Evolutionary conservation across 1,140 invertebrate species (phyloP), one percentile per base, ranked within the genome.

Genomic region (Nephila pilipes): DNA sequence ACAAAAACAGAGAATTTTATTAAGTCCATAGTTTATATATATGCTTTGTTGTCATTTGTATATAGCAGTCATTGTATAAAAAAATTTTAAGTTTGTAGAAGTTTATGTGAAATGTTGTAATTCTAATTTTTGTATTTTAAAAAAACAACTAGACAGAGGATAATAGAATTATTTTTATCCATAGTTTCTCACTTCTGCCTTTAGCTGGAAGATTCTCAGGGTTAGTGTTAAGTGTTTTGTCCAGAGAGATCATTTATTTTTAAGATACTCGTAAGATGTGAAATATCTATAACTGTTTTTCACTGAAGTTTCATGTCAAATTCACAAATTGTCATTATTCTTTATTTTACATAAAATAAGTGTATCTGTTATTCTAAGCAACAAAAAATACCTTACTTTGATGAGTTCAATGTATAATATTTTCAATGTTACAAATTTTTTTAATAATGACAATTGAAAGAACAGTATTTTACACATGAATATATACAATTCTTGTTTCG

Each of bases 51-150:
- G 69, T 75, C 69, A 75, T 75, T 75, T 75, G 69, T 75, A 75
- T 32, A 75, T 75, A 75, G 32, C 29, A 75, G 29, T 75, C 69
- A 75, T 75, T 75, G 29, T 75, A 29, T 75, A 75, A 25, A 75
- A 75, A 75, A 46, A 46, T 46, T 75, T 75, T 75, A 75, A 75
- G 69, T 75, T 75, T 75, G 29, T 75, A 75, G 69, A 75, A 75
- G 69, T 75, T 75, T 75, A 75, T 75, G 69, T 75, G 69, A 75
- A 75, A 75, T 75, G 69, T 75, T 75, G 69, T 65, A n/a, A 65
- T 65, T 65, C 22, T 65, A 29, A 80, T 80, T 16, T n/a, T 32
- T 80, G 32, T 55, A 83, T 83, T 46, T 54, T 46, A n/a, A 55
- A 54, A n/a, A 55, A 54, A 1, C 8, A 54, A n/a, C 46, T 83